Conservation (phyloP, 2,888 invertebrate species). For the Dicyrtoma fusca region DNA sequence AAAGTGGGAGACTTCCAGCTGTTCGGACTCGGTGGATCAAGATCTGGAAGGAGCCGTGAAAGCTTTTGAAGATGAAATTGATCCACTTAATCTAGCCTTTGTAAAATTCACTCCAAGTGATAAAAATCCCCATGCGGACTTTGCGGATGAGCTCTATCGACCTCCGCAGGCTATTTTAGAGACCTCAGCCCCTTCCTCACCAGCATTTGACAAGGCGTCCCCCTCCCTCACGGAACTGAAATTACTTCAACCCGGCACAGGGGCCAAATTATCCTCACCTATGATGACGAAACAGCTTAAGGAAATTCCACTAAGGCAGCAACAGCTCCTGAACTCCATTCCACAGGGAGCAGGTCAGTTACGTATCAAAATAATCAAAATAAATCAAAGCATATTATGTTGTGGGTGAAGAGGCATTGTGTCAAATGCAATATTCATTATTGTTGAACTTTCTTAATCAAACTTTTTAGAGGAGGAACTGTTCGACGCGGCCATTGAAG, state of each 20-base stretch:
- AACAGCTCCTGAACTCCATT: slow-evolving; percentile 16
- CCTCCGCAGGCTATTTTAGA: slow-evolving; percentile 61
- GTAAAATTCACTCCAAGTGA: slow-evolving; percentile 76
- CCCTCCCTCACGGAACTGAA: background rate
- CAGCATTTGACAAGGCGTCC: slow-evolving; percentile 6
- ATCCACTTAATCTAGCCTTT: slow-evolving; percentile 71
- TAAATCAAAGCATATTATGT: too few species aligned
- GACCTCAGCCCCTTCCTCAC: slow-evolving; percentile 21
- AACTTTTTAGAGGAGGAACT: slow-evolving; percentile 34
- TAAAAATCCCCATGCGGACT: slow-evolving; percentile 68
- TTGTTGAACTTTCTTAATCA: background rate
- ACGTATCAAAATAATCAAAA: background rate
- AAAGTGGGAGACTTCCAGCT: slow-evolving; percentile 61
- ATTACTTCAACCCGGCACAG: background rate
- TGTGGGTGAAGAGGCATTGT: background rate
- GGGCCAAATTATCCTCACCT: background rate
- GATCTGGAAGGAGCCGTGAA: slow-evolving; percentile 64
- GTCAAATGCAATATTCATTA: background rate
- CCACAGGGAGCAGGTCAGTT: slow-evolving; percentile 21
- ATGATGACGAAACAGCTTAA: slow-evolving; percentile 13
- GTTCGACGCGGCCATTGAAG: slow-evolving; percentile 33
- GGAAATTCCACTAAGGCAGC: slow-evolving; percentile 19
- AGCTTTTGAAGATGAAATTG: slow-evolving; percentile 66
- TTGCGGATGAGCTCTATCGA: slow-evolving; percentile 79
- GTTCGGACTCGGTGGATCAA: slow-evolving; percentile 60